Evolutionary conservation across 2,888 invertebrate genomes (phyloP).

Genomic region (Drosophila cognata): DNA sequence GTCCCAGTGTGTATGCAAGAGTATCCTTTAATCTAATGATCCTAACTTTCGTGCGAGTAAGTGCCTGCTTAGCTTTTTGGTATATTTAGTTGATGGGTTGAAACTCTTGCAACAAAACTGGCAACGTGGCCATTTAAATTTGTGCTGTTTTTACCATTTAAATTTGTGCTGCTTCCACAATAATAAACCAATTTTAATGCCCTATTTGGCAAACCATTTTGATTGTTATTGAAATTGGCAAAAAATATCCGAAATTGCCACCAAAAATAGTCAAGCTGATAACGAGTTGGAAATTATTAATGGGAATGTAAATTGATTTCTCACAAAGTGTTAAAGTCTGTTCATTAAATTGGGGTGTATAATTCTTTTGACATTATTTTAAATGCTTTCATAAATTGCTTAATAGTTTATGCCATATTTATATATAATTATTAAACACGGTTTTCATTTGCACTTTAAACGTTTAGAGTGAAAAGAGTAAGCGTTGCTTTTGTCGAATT

Average conservation of each 20-base stretch:
- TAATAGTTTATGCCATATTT: not conserved
- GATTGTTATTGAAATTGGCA: not conserved
- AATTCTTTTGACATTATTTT: not conserved
- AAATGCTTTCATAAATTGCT: not conserved
- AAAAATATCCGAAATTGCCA: not conserved
- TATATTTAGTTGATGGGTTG: slow-evolving; percentile 20
- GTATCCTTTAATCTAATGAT: slow-evolving; percentile 67
- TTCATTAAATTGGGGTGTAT: not conserved
- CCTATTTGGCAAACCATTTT: not conserved
- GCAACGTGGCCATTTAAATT: slow-evolving; percentile 6
- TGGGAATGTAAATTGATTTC: not conserved
- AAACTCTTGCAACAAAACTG: slow-evolving; percentile 4
- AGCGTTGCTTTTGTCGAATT: slow-evolving; percentile 6
- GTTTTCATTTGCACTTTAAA: not conserved
- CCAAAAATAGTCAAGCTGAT: slow-evolving; percentile 1
- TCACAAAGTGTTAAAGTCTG: not conserved
- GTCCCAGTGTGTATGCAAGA: slow-evolving; percentile 31
- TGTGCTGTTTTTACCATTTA: not conserved
- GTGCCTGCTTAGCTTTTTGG: slow-evolving; percentile 63
- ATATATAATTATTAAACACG: not conserved
- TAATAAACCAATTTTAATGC: slow-evolving; percentile 16
- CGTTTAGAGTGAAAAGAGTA: not conserved
- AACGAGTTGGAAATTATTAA: not conserved
- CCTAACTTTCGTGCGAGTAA: slow-evolving; percentile 62
- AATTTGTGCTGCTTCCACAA: not conserved